Conservation (phyloP, 1,140 invertebrate genomes). For the Parasteatoda tepidariorum region DNA sequence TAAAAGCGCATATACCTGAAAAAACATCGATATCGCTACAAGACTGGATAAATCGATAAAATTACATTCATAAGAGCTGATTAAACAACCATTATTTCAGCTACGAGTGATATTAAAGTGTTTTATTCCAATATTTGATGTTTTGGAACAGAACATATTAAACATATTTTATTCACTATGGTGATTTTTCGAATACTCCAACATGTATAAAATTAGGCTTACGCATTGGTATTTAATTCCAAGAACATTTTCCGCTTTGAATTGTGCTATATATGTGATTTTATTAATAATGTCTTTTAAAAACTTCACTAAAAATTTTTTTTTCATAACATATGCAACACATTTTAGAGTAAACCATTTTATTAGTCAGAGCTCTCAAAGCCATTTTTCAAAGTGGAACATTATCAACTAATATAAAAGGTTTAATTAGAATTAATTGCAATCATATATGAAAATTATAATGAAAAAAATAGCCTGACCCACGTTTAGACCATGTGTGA, state of each 20-base stretch:
- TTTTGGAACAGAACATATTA: no score
- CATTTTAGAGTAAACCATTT: slow-evolving; percentile 35
- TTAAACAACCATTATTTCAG: no score
- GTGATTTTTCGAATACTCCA: no score
- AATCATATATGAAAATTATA: slow-evolving; percentile 7
- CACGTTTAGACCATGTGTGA: slow-evolving; percentile 57
- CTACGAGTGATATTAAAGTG: no score
- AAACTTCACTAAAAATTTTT: neutral
- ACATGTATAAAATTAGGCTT: neutral
- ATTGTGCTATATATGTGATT: neutral
- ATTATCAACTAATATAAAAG: neutral
- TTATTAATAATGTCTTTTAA: neutral
- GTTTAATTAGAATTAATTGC: slow-evolving; percentile 26
- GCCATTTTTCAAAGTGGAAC: slow-evolving; percentile 10
- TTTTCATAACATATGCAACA: neutral
- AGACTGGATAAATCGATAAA: no score
- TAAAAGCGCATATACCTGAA: no score
- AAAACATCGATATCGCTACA: no score
- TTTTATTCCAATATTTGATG: no score
- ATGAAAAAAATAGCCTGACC: slow-evolving; percentile 15
- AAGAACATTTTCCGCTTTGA: neutral
- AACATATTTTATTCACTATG: no score
- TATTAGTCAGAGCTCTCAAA: slow-evolving; percentile 31
- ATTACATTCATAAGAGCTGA: no score
- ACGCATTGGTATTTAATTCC: neutral